A percentile compares a stretch with the other conserved stretches of the same genome.
Conservation (phyloP, 2,113 vertebrate species). For the Triplophysa tibetana region DNA sequence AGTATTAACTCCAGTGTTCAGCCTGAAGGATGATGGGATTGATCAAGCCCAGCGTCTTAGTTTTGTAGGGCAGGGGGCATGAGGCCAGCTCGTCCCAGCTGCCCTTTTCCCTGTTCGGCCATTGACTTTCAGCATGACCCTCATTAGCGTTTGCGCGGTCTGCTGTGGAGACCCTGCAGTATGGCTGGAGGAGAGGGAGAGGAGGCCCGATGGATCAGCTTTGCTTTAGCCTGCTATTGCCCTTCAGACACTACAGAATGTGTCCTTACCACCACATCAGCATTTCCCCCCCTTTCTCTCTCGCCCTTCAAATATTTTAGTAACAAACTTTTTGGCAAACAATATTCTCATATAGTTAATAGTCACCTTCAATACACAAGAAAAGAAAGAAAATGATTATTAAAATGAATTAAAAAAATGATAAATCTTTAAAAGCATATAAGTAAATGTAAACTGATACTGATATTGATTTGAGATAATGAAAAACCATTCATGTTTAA, state of each 20-base stretch:
- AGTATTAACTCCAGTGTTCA: not conserved
- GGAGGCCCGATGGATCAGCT: conserved; percentile 46
- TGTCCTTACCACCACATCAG: conserved; percentile 48
- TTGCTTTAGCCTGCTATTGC: conserved; percentile 58
- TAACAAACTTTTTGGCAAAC: not conserved
- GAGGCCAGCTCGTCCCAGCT: conserved; percentile 46
- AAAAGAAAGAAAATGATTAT: no score
- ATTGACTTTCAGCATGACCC: conserved; percentile 71
- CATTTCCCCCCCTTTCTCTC: conserved; percentile 13
- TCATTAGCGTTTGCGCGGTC: conserved; percentile 65
- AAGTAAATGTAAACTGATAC: no score
- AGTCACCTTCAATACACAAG: no score
- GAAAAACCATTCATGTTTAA: no score
- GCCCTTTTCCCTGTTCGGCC: conserved; percentile 45
- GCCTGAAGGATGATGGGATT: conserved; percentile 13
- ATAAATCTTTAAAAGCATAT: no score
- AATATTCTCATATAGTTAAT: no score
- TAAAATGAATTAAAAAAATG: no score
- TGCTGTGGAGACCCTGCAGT: conserved; percentile 56
- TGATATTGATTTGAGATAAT: no score
- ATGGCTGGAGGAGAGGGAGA: conserved; percentile 53
- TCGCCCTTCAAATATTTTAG: not conserved
- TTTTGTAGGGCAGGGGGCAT: conserved; percentile 37
- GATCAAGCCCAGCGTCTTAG: not conserved
- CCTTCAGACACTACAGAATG: conserved; percentile 56